phyloP scores from a whole-genome alignment of 2,113 vertebrate species.

The Alouatta palliata region DNA sequence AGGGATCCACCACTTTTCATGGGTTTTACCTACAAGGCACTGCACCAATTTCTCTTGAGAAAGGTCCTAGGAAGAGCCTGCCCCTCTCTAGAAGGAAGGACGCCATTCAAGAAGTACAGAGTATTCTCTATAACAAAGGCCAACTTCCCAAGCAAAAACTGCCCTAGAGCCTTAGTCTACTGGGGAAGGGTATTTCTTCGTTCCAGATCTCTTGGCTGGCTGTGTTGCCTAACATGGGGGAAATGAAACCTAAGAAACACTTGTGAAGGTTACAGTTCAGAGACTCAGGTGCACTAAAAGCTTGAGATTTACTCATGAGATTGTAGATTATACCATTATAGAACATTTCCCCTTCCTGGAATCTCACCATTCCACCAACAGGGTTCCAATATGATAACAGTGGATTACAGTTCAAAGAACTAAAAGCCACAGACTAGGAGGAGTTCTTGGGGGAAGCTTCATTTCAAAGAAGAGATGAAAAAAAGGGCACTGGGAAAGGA shows the following conservation, averaged over 20 bases:
- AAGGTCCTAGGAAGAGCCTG: no score
- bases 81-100: not conserved
- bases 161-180: no score
- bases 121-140: not conserved
- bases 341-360: not conserved
- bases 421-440: not conserved
- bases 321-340: not conserved
- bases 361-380: not conserved
- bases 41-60: not conserved
- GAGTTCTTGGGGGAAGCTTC: not conserved
- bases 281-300: not conserved
- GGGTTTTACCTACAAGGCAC: not conserved
- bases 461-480: not conserved
- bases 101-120: no score
- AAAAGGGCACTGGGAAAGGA: not conserved
- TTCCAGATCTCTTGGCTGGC: no score
- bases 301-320: not conserved
- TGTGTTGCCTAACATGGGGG: not conserved
- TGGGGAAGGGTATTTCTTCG: not conserved
- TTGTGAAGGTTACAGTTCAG: no score
- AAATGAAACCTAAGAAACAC: not conserved
- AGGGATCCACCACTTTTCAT: not conserved
- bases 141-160: not conserved
- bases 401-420: not conserved
- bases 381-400: rapidly evolving